Base-by-base conservation (phyloP, 2,888 invertebrate genomes). In the Erebia epiphron region DNA sequence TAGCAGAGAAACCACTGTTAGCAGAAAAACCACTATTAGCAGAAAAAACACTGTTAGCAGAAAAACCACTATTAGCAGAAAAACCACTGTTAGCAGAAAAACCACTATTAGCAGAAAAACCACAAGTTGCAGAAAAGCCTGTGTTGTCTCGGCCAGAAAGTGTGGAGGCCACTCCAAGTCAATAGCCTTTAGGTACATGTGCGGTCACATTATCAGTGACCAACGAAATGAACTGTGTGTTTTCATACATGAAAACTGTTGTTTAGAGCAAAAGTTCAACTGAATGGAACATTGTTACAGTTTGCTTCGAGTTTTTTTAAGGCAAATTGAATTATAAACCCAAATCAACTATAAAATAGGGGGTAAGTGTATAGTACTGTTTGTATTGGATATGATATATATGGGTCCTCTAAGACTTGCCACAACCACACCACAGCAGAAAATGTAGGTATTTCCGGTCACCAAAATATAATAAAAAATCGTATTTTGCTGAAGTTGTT, bases 161-260 rank as follows among this genome's bases (percentile, higher is more conserved):
- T 86, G 86, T 79, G 2, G 87, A 90, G 80, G 84, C 85, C 1
- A 82, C 81, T 79, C 84, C 86, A 14, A 89, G 86, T 88, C 92
- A 93, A 93, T 93, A 93, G 86, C 92, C 86, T 71, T 85, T 78
- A 88, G 88, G 85, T 75, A 84, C 73, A 21, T 88, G 90, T 83
- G 85, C 81, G 70, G 86, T 88, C 77, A 77, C 79, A 73, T 67
- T 77, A 77, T 78, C 83, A 63, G 79, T 83, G 80, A 80, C 86
- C 71, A 80, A 84, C 72, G 79, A 87, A 74, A 86, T 82, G 83
- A 88, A 91, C 87, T 90, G 81, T 89, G 82, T 88, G 87, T 90
- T 92, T 87, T 88, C 89, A 75, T 90, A 89, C 78, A 81, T 89
- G 85, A 91, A 90, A 87, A 88, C 87, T 74, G 85, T 90, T 82